Evolutionary conservation across 1,140 invertebrate genomes (phyloP), one percentile per base, ranked within the genome.

Genomic region (Drosophila sp.): DNA sequence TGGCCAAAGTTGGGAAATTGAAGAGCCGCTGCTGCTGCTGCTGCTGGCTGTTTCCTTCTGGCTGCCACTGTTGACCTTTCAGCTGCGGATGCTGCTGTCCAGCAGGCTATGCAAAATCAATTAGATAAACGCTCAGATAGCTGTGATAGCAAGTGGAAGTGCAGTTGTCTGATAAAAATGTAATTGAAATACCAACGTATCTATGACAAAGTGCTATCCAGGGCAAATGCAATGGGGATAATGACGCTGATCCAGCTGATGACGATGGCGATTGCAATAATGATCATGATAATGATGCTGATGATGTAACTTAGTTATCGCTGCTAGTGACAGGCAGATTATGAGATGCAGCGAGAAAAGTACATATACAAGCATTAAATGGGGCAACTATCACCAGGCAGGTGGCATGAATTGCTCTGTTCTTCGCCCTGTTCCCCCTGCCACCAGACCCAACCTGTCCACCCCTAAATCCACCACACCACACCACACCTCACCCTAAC

Each of bases 1-100:
- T 74, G 13, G 46, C 62, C 61, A 73, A 76, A 76, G 56, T 80
- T 80, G 50, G 57, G 80, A 80, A 80, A 70, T 80, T 83, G 76
- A 79, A 79, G 72, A 72, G 80, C 41, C 63, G 45, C 72, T 66
- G 66, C 58, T 38, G 34, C 40, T 32, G 29, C 57, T 4, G 18
- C 27, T 29, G 3, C 27, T 5, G 36, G 4, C 36, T n/a, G 9
- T 36, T 9, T 11, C 11, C 2, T 36, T 13, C 5, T 38, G 36
- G 11, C 36, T 9, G 3, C 7, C 8, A 36, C 8, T 36, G 36
- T 13, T 38, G 11, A n/a, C n/a, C 4, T 13, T 38, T 4, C 36
- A 29, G 27, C 27, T 29, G 7, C 54, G 25, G 40, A n/a, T 25
- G 61, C 7, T 32, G 25, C 27, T 18, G 61, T 29, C 46, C 14